Conservation (phyloP, 2,113 vertebrate species). For the Festucalex cinctus region DNA sequence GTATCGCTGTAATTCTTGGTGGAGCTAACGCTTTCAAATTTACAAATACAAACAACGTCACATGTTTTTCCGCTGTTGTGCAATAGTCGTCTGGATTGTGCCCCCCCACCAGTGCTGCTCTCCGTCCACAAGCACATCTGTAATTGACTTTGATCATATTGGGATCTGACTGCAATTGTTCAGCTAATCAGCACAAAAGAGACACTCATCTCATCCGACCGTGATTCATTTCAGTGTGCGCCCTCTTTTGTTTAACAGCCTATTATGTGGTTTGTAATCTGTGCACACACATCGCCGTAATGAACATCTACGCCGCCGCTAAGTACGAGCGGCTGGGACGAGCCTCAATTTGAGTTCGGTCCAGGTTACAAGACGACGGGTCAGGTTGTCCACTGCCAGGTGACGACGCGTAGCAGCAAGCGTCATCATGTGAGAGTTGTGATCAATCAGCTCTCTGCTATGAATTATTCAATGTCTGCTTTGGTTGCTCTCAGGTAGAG, state of each 20-base stretch:
- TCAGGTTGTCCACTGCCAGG: conserved; percentile 23
- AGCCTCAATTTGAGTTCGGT: not conserved
- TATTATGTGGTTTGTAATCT: conserved; percentile 39
- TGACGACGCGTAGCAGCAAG: conserved; percentile 23
- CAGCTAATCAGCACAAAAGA: conserved; percentile 29
- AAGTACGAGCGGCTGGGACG: not conserved
- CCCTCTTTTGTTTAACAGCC: conserved; percentile 34
- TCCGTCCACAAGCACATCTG: conserved; percentile 26
- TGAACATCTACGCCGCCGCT: conserved; percentile 12
- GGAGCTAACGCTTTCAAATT: conserved; percentile 3
- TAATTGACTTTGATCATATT: conserved; percentile 42
- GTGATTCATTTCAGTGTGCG: conserved; percentile 32
- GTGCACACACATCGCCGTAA: conserved; percentile 18
- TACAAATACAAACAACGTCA: conserved; percentile 10
- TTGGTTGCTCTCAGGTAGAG: conserved; percentile 15
- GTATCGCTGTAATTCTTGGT: not conserved
- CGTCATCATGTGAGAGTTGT: conserved; percentile 38
- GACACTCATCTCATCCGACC: conserved; percentile 31
- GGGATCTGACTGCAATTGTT: conserved; percentile 23
- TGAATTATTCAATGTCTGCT: conserved; percentile 68
- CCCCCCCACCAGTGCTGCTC: conserved; percentile 6
- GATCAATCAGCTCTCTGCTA: conserved; percentile 47
- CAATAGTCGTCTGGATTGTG: conserved; percentile 3
- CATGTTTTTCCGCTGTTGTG: not conserved
- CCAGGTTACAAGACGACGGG: not conserved